Base-by-base conservation (phyloP, 2,113 vertebrate species). In the Sialia sialis region DNA sequence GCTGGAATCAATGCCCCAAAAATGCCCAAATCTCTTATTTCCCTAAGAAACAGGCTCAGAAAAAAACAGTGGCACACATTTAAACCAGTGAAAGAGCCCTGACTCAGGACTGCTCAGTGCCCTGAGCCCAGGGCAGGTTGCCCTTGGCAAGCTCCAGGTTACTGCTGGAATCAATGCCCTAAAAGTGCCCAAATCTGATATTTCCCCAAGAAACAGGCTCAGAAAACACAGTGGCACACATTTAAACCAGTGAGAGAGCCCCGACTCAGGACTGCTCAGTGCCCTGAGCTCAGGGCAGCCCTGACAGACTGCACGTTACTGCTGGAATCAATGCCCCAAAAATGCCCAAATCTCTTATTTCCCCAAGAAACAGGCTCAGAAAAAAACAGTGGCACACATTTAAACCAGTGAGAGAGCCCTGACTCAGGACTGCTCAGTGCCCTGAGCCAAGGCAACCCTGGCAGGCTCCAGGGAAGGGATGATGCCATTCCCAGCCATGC, bases 41-140 rank as follows among this genome's bases (percentile, higher is more conserved):
- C 9, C 18, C 15, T 60, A 38, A 36, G 19, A 54, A 69, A 51
- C 0, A 29, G 67, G 8, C 54, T 46, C 41, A 58, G 29, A 11
- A 79, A 39, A 66, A 34, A 18, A n/a, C 4, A 0, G 15, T 0
- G 3, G 29, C 1, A 4, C 17, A 5, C 1, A 2, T n/a, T 70
- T 63, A 5, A 43, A 51, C 9, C 15, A 22, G 43, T 13, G 46
- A 5, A 1, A 20, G 48, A 43, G 29, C 11, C 39, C 21, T 46
- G 51, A 4, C 2, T 2, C 23, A 36, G 52, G 38, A 1, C 11
- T 30, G 23, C 0, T 60, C 22, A 6, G 15, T 77, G 75, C 78
- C 4, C 49, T 48, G 58, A 52, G 32, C 38, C 36, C 56, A 38
- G 4, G 69, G 60, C 49, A 81, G 68, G 51, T 72, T 46, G 36